These are phyloP conservation scores for Heteropelma amictum DNA, from an alignment of 2,888 invertebrate genomes.

Conservation along the genomic window DNA sequence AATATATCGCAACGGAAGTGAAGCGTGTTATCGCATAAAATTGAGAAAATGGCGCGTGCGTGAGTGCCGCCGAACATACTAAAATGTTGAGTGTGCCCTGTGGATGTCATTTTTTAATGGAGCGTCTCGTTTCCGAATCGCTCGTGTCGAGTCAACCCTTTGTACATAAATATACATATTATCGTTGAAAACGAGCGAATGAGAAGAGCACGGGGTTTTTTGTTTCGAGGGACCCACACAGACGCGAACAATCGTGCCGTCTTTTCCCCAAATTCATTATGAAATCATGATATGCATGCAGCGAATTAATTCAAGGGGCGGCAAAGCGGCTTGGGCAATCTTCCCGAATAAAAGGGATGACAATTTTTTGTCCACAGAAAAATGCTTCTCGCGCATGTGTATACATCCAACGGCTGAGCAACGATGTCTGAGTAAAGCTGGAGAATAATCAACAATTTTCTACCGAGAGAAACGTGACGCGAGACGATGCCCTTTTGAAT, in stretches of 20 bases:
- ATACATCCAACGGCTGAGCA: conserved; percentile 28
- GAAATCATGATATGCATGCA: conserved; percentile 70
- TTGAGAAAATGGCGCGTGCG: conserved; percentile 52
- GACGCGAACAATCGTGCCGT: background rate
- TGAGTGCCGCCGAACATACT: conserved; percentile 46
- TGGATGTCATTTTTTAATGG: conserved; percentile 58
- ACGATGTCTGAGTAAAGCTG: conserved; percentile 16
- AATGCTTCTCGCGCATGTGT: conserved; percentile 40
- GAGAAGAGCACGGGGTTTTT: background rate
- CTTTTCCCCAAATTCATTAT: conserved; percentile 74
- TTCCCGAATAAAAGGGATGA: conserved; percentile 55
- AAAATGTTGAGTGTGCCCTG: conserved; percentile 22
- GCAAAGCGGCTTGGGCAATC: conserved; percentile 72
- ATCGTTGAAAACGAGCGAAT: conserved; percentile 16
- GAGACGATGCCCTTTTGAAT: conserved; percentile 55
- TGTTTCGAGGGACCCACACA: background rate
- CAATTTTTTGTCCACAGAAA: conserved; percentile 10
- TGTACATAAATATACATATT: background rate
- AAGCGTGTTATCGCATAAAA: conserved; percentile 59
- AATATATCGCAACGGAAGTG: conserved; percentile 10
- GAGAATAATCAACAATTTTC: conserved; percentile 52
- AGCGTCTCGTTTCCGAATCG: conserved; percentile 48
- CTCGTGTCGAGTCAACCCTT: conserved; percentile 50
- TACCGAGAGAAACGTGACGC: conserved; percentile 31
- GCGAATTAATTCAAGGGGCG: conserved; percentile 74